Percentiles rank a stretch among this genome's conserved stretches.
Evolutionary conservation across 2,113 vertebrate genomes (phyloP).

Genomic region (Tor tambroides): DNA sequence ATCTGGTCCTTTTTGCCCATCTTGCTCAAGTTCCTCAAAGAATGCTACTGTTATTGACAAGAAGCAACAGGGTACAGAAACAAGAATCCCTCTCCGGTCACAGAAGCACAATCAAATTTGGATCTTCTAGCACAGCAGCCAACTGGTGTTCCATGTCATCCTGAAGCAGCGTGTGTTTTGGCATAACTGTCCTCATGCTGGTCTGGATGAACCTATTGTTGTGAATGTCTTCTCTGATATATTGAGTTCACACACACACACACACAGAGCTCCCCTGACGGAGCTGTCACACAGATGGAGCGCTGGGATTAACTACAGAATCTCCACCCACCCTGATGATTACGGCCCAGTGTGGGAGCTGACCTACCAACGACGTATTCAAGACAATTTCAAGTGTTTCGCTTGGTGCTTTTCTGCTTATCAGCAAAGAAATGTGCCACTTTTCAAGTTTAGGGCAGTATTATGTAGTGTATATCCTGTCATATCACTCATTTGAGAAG

Average conservation of each 20-base stretch:
- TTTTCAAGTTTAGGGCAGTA: neutral
- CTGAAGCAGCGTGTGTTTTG: neutral
- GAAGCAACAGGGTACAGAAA: neutral
- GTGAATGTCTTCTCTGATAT: conserved; percentile 3
- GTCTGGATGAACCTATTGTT: conserved; percentile 17
- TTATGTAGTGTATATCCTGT: too few relatives aligned
- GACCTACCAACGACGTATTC: neutral
- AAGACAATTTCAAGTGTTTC: neutral
- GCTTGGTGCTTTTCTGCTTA: neutral
- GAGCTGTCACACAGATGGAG: conserved; percentile 69
- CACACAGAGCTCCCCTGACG: conserved; percentile 52
- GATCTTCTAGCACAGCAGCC: neutral
- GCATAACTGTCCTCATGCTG: neutral
- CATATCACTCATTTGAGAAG: neutral
- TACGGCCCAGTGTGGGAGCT: conserved; percentile 54
- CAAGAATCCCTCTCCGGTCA: neutral
- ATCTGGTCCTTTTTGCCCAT: conserved; percentile 25
- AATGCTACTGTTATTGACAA: neutral
- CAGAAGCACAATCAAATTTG: neutral
- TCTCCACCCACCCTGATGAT: conserved; percentile 67
- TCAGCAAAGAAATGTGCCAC: neutral
- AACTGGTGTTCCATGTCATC: neutral
- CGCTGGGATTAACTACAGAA: conserved; percentile 69
- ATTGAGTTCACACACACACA: neutral
- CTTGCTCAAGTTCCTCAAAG: neutral